Conservation (phyloP, 1,140 invertebrate species). For the Euglossa dilemma region DNA sequence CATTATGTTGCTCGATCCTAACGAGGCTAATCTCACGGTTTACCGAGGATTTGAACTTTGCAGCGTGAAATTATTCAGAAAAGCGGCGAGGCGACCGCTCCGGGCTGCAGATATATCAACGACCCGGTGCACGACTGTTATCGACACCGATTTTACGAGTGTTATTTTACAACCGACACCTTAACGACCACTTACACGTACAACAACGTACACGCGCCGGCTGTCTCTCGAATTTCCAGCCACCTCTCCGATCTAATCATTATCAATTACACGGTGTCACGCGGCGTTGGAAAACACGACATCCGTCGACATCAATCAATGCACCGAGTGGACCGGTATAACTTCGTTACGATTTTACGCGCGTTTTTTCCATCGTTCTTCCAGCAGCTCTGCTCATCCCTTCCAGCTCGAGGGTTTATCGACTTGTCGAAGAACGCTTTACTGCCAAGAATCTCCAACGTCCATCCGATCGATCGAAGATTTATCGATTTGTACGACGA, state of each 20-base stretch:
- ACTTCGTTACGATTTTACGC: too few relatives aligned
- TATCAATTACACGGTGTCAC: slow-evolving; percentile 26
- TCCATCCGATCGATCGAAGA: not conserved
- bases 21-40: not conserved
- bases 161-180: not conserved
- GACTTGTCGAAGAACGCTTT: too few relatives aligned
- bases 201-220: slow-evolving; percentile 2
- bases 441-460: not conserved
- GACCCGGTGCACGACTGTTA: not conserved
- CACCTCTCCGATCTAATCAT: slow-evolving; percentile 8
- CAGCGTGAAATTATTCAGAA: not conserved
- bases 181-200: slow-evolving; percentile 10
- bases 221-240: not conserved
- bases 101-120: not conserved
- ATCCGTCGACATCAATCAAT: slow-evolving; percentile 1
- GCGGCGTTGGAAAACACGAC: not conserved
- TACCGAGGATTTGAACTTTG: not conserved
- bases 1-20: not conserved
- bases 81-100: not conserved
- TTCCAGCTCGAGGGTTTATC: too few relatives aligned
- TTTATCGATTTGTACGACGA: too few relatives aligned
- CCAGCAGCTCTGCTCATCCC: too few relatives aligned
- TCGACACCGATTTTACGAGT: not conserved
- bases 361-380: too few relatives aligned
- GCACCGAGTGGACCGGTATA: too few relatives aligned